A percentile compares a stretch with the other conserved stretches of the same genome.
Evolutionary conservation across 2,113 vertebrate genomes (phyloP).

Genomic region (Carlito syrichta): DNA sequence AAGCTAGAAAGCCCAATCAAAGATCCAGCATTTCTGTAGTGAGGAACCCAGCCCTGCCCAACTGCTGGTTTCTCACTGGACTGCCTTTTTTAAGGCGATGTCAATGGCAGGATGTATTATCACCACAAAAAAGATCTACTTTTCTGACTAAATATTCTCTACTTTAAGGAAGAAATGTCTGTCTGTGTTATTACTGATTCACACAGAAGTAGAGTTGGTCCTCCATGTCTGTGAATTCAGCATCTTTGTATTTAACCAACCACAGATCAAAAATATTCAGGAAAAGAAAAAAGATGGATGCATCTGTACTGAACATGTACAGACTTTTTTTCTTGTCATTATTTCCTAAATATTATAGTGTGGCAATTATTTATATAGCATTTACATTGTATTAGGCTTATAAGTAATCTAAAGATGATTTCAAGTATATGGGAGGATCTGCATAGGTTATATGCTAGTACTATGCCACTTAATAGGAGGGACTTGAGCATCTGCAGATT

Average conservation of each 20-base stretch:
- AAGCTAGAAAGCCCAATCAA: slow-evolving; percentile 12
- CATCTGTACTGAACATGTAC: neutral
- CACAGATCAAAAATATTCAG: neutral
- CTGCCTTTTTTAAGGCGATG: slow-evolving; percentile 79
- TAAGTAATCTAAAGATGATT: neutral
- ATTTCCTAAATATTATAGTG: neutral
- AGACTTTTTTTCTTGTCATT: neutral
- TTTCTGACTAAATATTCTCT: slow-evolving; percentile 75
- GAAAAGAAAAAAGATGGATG: neutral
- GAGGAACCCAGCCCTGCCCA: slow-evolving; percentile 80
- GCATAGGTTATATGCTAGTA: neutral
- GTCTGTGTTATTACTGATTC: slow-evolving; percentile 80
- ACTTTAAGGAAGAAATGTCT: slow-evolving; percentile 75
- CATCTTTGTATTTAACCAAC: neutral
- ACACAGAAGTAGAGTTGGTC: slow-evolving; percentile 59
- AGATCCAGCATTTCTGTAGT: slow-evolving; percentile 35
- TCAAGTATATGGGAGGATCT: neutral
- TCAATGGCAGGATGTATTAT: slow-evolving; percentile 80
- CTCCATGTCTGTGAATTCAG: neutral
- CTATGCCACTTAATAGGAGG: neutral
- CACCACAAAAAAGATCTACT: slow-evolving; percentile 76
- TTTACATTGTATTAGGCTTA: neutral
- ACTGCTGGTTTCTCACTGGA: slow-evolving; percentile 83
- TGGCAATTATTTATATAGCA: neutral
- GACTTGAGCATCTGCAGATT: neutral